Evolutionary conservation across 2,888 invertebrate species (phyloP), one percentile per base, ranked within the genome.

Genomic region (Agrochola lota): DNA sequence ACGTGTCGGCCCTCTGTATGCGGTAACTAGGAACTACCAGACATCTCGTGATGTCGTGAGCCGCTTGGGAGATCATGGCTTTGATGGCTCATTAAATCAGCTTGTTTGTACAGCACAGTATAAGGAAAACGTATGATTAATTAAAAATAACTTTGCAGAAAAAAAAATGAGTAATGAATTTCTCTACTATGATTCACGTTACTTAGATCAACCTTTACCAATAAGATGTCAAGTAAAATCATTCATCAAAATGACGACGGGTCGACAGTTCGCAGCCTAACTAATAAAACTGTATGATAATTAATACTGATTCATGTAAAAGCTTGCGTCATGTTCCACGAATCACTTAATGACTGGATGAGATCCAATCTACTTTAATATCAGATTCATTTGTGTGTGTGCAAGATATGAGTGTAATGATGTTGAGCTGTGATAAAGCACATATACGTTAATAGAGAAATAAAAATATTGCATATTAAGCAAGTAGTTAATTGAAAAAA

Each of bases 181-280:
- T 81, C 46, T 26, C 70, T 63, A 76, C 46, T 80, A 80, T 87
- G 88, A 89, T 84, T 90, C 85, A 91, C 78, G 75, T 83, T 83
- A 85, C 83, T 84, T 85, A 86, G 85, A 87, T 88, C 62, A 71
- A 79, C 80, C 82, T 85, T 88, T 88, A 90, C 86, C 83, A 80
- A 80, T 80, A 75, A 89, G 86, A 91, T 91, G 92, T 91, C 91
- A 91, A 89, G 88, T 78, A 74, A 79, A 89, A 89, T 91, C 92
- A 93, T 94, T 88, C 85, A 93, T 94, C 93, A 94, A 86, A 77
- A 52, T 91, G 91, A 91, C 83, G 82, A 88, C 90, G 66, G 68
- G 46, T 90, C 80, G 90, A 89, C 91, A 80, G 90, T 88, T 85
- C 79, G 80, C 77, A 59, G 77, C 70, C 76, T 76, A 78, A 85